A percentile compares a stretch with the other conserved stretches of the same genome.
phyloP scores from a whole-genome alignment of 2,797 vertebrate species.

The Falco berigora region DNA sequence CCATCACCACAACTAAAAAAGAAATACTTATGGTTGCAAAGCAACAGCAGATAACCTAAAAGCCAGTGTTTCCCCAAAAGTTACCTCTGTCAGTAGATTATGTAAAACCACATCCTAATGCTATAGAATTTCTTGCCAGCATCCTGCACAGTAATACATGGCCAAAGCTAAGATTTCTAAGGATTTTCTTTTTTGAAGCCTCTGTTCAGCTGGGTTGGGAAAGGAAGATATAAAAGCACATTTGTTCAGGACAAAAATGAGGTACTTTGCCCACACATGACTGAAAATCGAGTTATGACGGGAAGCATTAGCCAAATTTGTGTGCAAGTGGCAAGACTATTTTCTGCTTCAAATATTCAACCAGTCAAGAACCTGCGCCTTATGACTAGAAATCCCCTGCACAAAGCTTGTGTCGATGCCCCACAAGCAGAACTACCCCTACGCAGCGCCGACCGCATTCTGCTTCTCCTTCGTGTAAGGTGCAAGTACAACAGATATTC shows the following conservation, averaged over 20 bases:
- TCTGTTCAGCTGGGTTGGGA: not conserved
- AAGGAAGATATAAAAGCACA: not conserved
- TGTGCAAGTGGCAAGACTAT: not conserved
- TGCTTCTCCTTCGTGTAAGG: not conserved
- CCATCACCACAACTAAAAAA: not conserved
- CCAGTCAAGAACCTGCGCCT: not conserved
- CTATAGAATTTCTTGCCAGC: not conserved
- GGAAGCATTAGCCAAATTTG: not conserved
- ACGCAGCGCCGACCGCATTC: accelerated
- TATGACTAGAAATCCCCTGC: not conserved
- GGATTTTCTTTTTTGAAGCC: not conserved
- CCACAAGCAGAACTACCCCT: not conserved
- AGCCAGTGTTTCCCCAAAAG: not conserved
- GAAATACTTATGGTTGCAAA: not conserved
- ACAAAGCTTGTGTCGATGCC: not conserved
- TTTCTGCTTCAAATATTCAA: not conserved
- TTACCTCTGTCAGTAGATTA: not conserved
- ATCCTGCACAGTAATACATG: not conserved
- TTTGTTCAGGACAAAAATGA: not conserved
- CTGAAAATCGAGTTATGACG: not conserved
- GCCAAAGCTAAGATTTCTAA: not conserved
- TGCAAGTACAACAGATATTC: not conserved
- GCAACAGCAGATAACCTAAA: not conserved
- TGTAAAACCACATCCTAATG: not conserved
- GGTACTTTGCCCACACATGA: not conserved